Evolutionary conservation across 2,888 invertebrate genomes (phyloP), one percentile per base, ranked within the genome.

Genomic region (Drosophila kuntzei): DNA sequence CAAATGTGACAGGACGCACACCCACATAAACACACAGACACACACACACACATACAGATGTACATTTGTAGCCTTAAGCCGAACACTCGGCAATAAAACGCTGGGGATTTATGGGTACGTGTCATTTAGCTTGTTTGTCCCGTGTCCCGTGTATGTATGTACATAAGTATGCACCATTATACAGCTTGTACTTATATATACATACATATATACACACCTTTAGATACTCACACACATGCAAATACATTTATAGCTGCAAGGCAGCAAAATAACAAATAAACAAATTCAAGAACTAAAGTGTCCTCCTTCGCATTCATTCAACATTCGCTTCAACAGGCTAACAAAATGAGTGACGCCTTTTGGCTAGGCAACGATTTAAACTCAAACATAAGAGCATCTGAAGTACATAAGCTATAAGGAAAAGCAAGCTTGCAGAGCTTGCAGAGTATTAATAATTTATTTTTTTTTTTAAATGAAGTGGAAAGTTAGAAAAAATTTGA

Each of bases 121-220:
- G 82, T 83, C 86, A 87, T 83, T 83, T 76, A 71, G 67, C 80
- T 71, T 82, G 88, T 87, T 83, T 83, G 82, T 85, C 41, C 62
- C 62, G 32, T 32, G 63, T 49, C 36, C 32, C 36, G 50, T 44
- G 60, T 43, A 59, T 44, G 60, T 43, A 59, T 50, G 43, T 20
- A 50, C 61, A 59, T 53, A 54, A 57, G 47, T 60, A 57, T 47
- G 50, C 47, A 41, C 6, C 58, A 71, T 55, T 66, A 34, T 71
- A 58, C 37, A 60, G 41, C 32, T 29, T 49, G 18, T 22, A 29
- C 6, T 29, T 49, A 14, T 22, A 29, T 3, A 36, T 36, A 46
- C 12, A 5, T 37, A 51, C 22, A 22, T 16, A 18, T 7, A 57
- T 18, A 49, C 32, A 57, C 22, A 49, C 32, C 25, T 16, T n/a